phyloP scores from a whole-genome alignment of 2,888 invertebrate genomes.

The Leptogaster cylindrica region DNA sequence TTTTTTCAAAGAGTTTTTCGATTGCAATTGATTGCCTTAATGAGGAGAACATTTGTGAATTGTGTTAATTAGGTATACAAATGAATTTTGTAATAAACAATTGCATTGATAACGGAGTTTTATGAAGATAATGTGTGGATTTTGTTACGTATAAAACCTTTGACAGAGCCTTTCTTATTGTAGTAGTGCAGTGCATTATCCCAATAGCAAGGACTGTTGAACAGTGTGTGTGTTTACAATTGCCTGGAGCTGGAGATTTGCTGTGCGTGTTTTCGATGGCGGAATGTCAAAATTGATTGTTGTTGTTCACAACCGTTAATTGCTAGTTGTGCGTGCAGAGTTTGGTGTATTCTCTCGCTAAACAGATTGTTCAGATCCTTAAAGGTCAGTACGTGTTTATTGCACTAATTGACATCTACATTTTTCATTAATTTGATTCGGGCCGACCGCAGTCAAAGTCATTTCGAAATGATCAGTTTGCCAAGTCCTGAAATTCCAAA shows the following conservation, averaged over 20 bases:
- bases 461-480: too few species aligned
- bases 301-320: slow-evolving; percentile 22
- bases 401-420: slow-evolving; percentile 22
- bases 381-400: slow-evolving; percentile 24
- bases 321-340: slow-evolving; percentile 7
- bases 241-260: slow-evolving; percentile 1
- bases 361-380: not conserved
- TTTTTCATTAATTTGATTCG: slow-evolving; percentile 32
- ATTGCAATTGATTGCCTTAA: too few species aligned
- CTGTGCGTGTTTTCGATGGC: slow-evolving; percentile 25
- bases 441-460: not conserved
- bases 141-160: too few species aligned
- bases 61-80: too few species aligned
- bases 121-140: too few species aligned
- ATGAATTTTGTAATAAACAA: too few species aligned
- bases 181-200: slow-evolving; percentile 3
- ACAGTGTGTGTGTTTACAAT: not conserved
- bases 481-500: too few species aligned
- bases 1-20: not conserved
- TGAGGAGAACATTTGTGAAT: too few species aligned
- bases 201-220: not conserved
- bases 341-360: not conserved
- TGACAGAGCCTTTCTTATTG: not conserved
- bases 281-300: slow-evolving; percentile 47
- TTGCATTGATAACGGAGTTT: too few species aligned